Evolutionary conservation across 1,140 invertebrate genomes (phyloP).

Genomic region (Saccostrea echinata): DNA sequence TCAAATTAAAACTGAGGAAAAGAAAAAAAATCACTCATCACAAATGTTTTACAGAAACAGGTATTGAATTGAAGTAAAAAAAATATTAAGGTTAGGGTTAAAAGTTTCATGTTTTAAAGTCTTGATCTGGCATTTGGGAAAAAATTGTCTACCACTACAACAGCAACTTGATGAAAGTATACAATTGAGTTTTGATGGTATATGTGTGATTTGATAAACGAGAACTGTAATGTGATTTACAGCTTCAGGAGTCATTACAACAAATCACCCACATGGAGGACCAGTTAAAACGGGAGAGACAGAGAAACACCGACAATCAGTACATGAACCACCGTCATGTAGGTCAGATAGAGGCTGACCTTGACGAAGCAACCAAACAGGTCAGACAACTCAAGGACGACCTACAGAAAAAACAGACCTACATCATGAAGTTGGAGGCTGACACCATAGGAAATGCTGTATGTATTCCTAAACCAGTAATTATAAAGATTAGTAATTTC

Average conservation of each 20-base stretch:
- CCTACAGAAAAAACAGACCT: constrained; percentile 69
- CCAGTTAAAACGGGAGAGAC: constrained; percentile 69
- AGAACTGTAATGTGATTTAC: constrained; percentile 19
- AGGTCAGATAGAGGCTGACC: constrained; percentile 69
- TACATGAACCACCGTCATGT: constrained; percentile 67
- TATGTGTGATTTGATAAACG: no score
- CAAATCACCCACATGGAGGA: constrained; percentile 68
- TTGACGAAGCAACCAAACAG: constrained; percentile 68
- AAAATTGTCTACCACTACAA: neutral
- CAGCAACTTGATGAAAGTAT: neutral
- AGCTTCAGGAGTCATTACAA: constrained; percentile 69
- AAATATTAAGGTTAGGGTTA: no score
- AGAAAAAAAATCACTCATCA: no score
- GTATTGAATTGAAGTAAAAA: no score
- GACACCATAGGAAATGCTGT: constrained; percentile 67
- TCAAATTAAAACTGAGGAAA: neutral
- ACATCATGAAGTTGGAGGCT: constrained; percentile 70
- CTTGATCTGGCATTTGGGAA: no score
- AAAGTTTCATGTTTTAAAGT: no score
- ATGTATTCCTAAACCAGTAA: constrained; percentile 14
- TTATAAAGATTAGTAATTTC: no score
- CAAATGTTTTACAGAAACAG: no score
- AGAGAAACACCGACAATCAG: constrained; percentile 66
- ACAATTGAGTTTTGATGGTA: neutral
- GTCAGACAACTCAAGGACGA: constrained; percentile 72